These are phyloP conservation scores for Drosophila pectinifera DNA, from an alignment of 1,140 invertebrate genomes.

Conservation along the genomic window DNA sequence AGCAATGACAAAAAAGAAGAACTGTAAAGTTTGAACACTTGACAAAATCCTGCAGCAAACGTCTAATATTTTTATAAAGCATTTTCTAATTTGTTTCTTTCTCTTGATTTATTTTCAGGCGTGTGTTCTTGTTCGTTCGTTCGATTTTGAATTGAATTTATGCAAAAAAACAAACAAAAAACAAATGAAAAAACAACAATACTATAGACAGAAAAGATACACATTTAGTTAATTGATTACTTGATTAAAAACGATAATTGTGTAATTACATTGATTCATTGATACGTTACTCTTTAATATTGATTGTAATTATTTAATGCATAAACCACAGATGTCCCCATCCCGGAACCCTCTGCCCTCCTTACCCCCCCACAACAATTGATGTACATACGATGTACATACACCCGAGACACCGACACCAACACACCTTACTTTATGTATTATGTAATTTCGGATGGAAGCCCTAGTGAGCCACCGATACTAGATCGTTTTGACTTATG, in stretches of 20 bases:
- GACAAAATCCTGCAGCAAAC: slow-evolving; percentile 39
- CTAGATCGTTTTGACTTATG: neutral
- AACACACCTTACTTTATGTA: slow-evolving; percentile 45
- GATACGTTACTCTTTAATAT: slow-evolving; percentile 62
- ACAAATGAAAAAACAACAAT: slow-evolving; percentile 14
- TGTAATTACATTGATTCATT: slow-evolving; percentile 78
- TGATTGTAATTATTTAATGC: slow-evolving; percentile 78
- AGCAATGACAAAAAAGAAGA: slow-evolving; percentile 37
- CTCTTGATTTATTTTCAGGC: slow-evolving; percentile 82
- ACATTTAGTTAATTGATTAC: slow-evolving; percentile 76
- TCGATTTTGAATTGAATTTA: slow-evolving; percentile 82
- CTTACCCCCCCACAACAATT: neutral
- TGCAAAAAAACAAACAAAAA: slow-evolving; percentile 37
- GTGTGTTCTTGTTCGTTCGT: slow-evolving; percentile 74
- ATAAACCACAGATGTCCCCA: slow-evolving; percentile 44
- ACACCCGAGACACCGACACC: slow-evolving; percentile 12
- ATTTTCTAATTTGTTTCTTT: slow-evolving; percentile 82
- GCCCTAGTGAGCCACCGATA: slow-evolving; percentile 24
- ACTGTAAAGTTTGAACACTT: slow-evolving; percentile 35
- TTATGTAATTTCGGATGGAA: slow-evolving; percentile 48
- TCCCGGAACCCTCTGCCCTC: neutral
- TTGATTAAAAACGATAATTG: slow-evolving; percentile 69
- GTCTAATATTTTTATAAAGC: slow-evolving; percentile 45
- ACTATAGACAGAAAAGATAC: slow-evolving; percentile 25
- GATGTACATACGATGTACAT: slow-evolving; percentile 25